These are phyloP conservation scores for Melinaea menophilus DNA, from an alignment of 2,888 invertebrate genomes.

Conservation along the genomic window DNA sequence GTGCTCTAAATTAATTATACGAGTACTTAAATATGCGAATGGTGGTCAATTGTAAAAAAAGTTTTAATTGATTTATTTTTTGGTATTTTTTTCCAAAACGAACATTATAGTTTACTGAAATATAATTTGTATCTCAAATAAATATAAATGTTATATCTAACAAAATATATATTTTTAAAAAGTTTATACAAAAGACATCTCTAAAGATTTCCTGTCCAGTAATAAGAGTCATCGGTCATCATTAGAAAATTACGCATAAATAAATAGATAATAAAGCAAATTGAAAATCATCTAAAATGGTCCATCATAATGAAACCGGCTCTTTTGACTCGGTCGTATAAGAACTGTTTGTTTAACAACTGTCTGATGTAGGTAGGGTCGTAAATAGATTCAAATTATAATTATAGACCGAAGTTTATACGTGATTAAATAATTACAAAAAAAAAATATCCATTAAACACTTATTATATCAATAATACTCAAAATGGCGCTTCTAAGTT, in stretches of 20 bases:
- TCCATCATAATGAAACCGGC: constrained; percentile 67
- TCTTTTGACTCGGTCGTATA: constrained; percentile 51
- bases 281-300: constrained; percentile 67
- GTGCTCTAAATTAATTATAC: constrained; percentile 1
- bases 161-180: not conserved
- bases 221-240: constrained; percentile 57
- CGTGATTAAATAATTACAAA: no score
- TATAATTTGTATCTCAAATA: not conserved
- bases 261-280: constrained; percentile 77
- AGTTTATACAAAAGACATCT: constrained; percentile 32
- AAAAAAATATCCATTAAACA: no score
- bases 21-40: no score
- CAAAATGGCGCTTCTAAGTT: no score
- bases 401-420: not conserved
- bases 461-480: no score
- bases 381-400: constrained; percentile 9
- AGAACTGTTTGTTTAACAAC: constrained; percentile 36
- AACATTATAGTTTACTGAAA: not conserved
- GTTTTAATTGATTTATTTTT: not conserved
- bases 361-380: constrained; percentile 13
- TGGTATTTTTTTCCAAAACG: not conserved
- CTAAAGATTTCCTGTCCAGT: constrained; percentile 41
- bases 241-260: constrained; percentile 70
- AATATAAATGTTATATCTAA: constrained; percentile 1
- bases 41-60: no score